Evolutionary conservation across 2,888 invertebrate species (phyloP).

Genomic region (Strigamia crassipes): DNA sequence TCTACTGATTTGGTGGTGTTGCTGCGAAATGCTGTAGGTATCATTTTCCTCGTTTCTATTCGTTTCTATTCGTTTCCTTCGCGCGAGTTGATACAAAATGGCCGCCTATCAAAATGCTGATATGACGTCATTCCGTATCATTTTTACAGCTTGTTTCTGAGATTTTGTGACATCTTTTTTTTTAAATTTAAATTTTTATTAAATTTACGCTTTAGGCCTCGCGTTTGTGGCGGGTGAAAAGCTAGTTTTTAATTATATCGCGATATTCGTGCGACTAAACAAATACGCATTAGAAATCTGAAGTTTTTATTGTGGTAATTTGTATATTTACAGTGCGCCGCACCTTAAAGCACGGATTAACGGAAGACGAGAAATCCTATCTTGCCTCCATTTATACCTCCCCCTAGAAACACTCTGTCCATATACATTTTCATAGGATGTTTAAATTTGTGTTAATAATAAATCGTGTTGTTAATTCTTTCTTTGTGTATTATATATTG

Average conservation of each 20-base stretch:
- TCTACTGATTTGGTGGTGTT: constrained; percentile 27
- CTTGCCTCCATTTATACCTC: not conserved
- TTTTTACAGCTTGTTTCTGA: too few relatives aligned
- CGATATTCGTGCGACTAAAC: too few relatives aligned
- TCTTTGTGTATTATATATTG: not conserved
- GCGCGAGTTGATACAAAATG: too few relatives aligned
- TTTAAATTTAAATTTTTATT: not conserved
- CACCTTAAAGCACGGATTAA: constrained; percentile 78
- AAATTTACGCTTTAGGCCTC: too few relatives aligned
- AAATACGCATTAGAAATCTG: too few relatives aligned
- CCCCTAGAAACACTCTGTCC: not conserved
- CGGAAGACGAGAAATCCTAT: constrained; percentile 72
- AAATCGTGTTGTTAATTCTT: not conserved
- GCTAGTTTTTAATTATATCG: too few relatives aligned
- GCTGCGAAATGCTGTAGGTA: not conserved
- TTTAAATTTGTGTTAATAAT: not conserved
- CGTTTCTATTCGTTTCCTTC: too few relatives aligned
- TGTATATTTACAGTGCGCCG: constrained; percentile 74
- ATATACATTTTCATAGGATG: not conserved
- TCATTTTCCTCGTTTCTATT: not conserved
- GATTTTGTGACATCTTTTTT: too few relatives aligned
- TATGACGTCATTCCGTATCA: too few relatives aligned
- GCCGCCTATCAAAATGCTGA: too few relatives aligned
- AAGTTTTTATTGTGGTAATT: too few relatives aligned
- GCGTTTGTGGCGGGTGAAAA: too few relatives aligned